Conservation (phyloP, 1,140 invertebrate species). For the Micrasema minimum region DNA sequence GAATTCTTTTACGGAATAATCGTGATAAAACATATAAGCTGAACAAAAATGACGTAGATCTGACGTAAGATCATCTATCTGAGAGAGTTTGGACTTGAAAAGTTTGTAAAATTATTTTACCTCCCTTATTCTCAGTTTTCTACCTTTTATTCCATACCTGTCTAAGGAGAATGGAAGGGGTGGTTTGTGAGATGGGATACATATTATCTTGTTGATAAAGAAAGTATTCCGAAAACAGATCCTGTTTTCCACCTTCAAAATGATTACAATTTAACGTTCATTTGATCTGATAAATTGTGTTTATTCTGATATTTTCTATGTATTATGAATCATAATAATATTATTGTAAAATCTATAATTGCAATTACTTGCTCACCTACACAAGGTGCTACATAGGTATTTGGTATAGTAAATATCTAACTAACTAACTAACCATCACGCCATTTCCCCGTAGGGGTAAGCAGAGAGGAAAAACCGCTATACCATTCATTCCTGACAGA, state of each 20-base stretch:
- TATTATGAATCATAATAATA: no score
- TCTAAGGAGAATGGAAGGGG: not conserved
- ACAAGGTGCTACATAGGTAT: no score
- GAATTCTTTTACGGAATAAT: not conserved
- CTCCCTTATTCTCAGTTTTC: not conserved
- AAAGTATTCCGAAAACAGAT: no score
- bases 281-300: no score
- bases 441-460: no score
- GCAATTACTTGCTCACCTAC: no score
- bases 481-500: no score
- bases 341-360: no score
- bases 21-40: constrained; percentile 13
- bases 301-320: no score
- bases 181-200: constrained; percentile 7
- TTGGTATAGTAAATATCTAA: no score
- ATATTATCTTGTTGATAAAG: constrained; percentile 18
- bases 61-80: constrained; percentile 18
- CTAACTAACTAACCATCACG: no score
- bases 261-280: not conserved
- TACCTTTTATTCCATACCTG: constrained; percentile 1
- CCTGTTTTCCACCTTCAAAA: not conserved
- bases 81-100: not conserved
- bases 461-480: no score
- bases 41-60: not conserved
- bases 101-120: constrained; percentile 10